A percentile compares a stretch with the other conserved stretches of the same genome.
Conservation (phyloP, 1,140 invertebrate genomes). For the Himalopsyche phryganea region DNA sequence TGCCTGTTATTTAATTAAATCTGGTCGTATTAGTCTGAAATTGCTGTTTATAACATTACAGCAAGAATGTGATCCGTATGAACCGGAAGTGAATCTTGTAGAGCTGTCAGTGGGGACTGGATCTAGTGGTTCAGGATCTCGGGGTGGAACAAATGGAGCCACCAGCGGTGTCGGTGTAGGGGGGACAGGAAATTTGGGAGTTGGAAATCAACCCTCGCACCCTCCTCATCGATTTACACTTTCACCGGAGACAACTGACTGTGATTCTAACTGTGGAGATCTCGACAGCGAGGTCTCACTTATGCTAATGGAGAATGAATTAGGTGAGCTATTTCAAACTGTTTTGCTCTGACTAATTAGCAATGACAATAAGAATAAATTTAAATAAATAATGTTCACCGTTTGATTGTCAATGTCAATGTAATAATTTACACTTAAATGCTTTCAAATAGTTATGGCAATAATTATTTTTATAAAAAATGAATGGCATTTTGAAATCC, state of each 20-base stretch:
- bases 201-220: background rate
- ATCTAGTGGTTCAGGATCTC: constrained; percentile 60
- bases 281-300: constrained; percentile 77
- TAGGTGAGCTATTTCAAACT: no score
- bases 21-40: no score
- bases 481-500: no score
- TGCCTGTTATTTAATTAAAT: no score
- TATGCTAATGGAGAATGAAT: constrained; percentile 68
- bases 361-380: no score
- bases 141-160: constrained; percentile 1
- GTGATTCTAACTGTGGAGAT: constrained; percentile 83
- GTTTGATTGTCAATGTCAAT: no score
- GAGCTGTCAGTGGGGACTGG: constrained; percentile 63
- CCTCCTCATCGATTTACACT: constrained; percentile 64
- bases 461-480: no score
- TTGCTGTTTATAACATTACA: constrained; percentile 29
- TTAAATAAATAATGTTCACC: no score
- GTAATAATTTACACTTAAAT: no score
- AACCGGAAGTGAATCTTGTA: constrained; percentile 62
- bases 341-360: no score
- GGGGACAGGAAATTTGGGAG: no score
- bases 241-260: constrained; percentile 93
- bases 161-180: background rate
- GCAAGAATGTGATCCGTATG: constrained; percentile 51
- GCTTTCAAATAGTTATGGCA: no score